phyloP scores from a whole-genome alignment of 2,888 invertebrate species.

The Sinotaia quadrata region DNA sequence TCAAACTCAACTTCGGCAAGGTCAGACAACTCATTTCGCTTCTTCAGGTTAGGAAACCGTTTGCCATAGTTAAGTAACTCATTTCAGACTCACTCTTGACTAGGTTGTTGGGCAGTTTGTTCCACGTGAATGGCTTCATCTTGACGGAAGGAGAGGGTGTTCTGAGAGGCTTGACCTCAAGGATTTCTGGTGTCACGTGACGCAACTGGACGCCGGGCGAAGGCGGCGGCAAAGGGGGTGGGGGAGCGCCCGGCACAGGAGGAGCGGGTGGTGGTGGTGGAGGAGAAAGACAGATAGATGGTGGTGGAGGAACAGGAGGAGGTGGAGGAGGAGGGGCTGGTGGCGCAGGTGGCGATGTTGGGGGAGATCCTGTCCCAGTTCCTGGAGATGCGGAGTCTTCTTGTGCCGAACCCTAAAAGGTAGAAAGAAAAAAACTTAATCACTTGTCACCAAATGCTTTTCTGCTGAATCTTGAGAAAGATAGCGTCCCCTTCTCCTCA shows the following conservation, averaged over 20 bases:
- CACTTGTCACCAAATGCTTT: no score
- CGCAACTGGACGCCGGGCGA: constrained; percentile 25
- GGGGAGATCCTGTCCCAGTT: constrained; percentile 17
- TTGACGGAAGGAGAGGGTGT: constrained; percentile 93
- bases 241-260: constrained; percentile 42
- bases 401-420: no score
- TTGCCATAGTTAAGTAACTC: not conserved
- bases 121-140: constrained; percentile 99
- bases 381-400: constrained; percentile 33
- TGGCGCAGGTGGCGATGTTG: constrained; percentile 40
- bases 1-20: no score
- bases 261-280: constrained; percentile 36
- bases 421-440: no score
- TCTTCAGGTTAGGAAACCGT: no score
- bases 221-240: constrained; percentile 35
- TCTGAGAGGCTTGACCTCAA: constrained; percentile 73
- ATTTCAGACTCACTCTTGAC: constrained; percentile 54
- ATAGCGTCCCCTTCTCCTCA: no score
- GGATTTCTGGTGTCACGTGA: constrained; percentile 29
- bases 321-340: constrained; percentile 31
- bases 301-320: constrained; percentile 42
- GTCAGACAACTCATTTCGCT: no score
- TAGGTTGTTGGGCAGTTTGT: constrained; percentile 83
- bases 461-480: no score
- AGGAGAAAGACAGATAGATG: constrained; percentile 33